Conservation (phyloP, 2,797 vertebrate species). For the Propithecus deckenii region DNA sequence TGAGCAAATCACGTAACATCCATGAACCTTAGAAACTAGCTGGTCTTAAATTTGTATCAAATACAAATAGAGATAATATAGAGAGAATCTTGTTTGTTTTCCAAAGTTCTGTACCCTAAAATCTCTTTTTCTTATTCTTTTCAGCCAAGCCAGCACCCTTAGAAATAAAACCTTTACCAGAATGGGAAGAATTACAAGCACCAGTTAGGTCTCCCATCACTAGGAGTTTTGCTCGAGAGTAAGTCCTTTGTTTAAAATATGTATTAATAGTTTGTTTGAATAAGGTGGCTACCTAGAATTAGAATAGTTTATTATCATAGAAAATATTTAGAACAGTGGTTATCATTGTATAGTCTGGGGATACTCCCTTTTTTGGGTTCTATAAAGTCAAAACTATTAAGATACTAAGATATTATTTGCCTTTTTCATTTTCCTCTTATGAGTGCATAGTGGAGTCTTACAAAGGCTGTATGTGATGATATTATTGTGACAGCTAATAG, state of each 20-base stretch:
- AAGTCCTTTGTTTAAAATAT: conserved; percentile 85
- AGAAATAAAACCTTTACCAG: conserved; percentile 96
- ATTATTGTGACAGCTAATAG: not conserved
- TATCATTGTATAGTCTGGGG: not conserved
- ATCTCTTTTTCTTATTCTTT: conserved; percentile 62
- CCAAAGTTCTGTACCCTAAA: conserved; percentile 52
- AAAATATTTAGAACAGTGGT: not conserved
- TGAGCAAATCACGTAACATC: not conserved
- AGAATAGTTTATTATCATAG: not conserved
- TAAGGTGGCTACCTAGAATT: not conserved
- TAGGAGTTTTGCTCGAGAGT: conserved; percentile 97
- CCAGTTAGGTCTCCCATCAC: conserved; percentile 98
- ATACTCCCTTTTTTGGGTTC: not conserved
- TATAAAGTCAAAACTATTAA: not conserved
- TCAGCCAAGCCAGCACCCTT: conserved; percentile 96
- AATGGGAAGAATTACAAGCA: conserved; percentile 96
- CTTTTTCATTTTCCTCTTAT: not conserved
- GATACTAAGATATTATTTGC: not conserved
- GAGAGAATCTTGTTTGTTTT: not conserved
- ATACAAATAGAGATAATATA: not conserved
- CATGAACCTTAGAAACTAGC: not conserved
- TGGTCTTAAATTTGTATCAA: not conserved
- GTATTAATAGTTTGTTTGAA: not conserved
- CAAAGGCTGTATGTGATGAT: not conserved
- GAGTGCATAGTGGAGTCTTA: not conserved